Evolutionary conservation across 2,113 vertebrate species (phyloP), one percentile per base, ranked within the genome.

Genomic region (Pelobates fuscus): DNA sequence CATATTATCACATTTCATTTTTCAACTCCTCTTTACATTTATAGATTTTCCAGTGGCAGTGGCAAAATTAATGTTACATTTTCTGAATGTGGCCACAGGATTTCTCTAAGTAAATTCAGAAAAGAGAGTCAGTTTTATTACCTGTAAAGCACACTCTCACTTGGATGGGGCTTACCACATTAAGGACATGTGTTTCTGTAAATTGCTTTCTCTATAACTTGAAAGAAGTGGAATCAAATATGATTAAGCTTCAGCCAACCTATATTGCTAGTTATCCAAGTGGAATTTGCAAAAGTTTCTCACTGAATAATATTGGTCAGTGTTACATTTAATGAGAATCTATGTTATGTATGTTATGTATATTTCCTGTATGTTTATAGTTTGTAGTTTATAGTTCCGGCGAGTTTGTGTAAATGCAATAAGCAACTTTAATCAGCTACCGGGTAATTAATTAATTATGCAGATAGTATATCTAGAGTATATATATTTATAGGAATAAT

Each of bases 1-100:
- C 17, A 17, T 70, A 60, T 63, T 62, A 63, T 71, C 26, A 62
- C 32, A 30, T 63, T 71, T 29, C 18, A 21, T 61, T 62, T 49
- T 70, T 32, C n/a, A 12, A 6, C 41, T 44, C 17, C 25, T 21
- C 4, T 46, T 23, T 18, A 61, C 21, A 23, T 41, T 37, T 60
- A 61, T n/a, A 49, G 32, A 8, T 61, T 71, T 71, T 44, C 37
- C 2, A 29, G 32, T 44, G 37, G 58, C 68, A 71, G 69, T 8
- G 29, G 43, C 25, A 44, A 46, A 71, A 61, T 71, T 30, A 71
- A 30, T 71, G 27, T 11, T 61, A 2, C 43, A 27, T 71, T 29
- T 71, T 23, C 1, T 41, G 43, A 24, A 21, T 27, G 57, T 52
- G 21, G 32, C 27, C 20, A 64, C n/a, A 27, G 65, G 4, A 52